Percentiles rank a stretch among this genome's conserved stretches.
phyloP scores from a whole-genome alignment of 2,888 invertebrate genomes.

The Zootermopsis nevadensis region DNA sequence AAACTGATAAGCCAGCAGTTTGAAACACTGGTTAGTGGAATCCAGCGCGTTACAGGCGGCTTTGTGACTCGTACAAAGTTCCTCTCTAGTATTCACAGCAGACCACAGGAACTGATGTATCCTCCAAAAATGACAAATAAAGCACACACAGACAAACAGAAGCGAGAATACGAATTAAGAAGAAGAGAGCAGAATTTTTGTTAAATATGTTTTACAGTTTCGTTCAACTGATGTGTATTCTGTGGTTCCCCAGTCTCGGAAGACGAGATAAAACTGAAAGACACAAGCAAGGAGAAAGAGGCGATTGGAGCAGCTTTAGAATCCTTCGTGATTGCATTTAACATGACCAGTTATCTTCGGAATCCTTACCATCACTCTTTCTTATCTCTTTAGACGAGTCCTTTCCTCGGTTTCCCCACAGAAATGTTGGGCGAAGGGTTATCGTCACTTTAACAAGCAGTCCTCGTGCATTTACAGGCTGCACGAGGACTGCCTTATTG shows the following conservation, averaged over 20 bases:
- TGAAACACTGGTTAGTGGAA: constrained; percentile 13
- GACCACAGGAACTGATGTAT: neutral
- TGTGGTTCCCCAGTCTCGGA: constrained; percentile 6
- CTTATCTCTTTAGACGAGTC: neutral
- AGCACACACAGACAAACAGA: constrained; percentile 23
- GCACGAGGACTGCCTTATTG: neutral
- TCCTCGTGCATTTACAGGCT: neutral
- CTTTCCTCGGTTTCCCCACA: neutral
- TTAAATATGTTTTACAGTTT: neutral
- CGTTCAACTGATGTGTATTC: neutral
- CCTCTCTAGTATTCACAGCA: neutral
- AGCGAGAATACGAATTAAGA: neutral
- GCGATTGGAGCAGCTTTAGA: constrained; percentile 26
- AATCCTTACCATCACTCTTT: constrained; percentile 1
- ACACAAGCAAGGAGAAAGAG: constrained; percentile 14
- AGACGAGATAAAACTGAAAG: constrained; percentile 3
- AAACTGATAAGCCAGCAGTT: neutral
- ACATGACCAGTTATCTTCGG: constrained; percentile 42
- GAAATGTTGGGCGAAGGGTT: neutral
- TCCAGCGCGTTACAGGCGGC: too few relatives aligned
- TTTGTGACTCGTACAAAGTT: neutral
- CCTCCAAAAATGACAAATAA: constrained; percentile 4
- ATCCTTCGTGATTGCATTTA: constrained; percentile 41
- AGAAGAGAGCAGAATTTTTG: constrained; percentile 8
- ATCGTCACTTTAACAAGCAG: neutral